A percentile compares a stretch with the other conserved stretches of the same genome.
Evolutionary conservation across 1,140 invertebrate species (phyloP).

Genomic region (Schlechtendalia chinensis): DNA sequence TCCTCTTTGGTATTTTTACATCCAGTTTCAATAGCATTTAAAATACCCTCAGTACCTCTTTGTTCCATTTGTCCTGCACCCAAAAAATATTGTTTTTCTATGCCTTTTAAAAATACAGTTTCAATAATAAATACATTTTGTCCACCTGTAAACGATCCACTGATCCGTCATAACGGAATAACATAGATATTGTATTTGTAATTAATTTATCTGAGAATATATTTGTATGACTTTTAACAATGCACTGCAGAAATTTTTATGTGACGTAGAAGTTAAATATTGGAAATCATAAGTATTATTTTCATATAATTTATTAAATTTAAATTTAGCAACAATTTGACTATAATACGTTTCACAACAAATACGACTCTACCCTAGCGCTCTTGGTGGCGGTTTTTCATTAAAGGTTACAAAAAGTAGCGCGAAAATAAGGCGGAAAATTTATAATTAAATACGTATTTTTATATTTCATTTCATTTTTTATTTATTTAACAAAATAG

Average conservation of each 20-base stretch:
- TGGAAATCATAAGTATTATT: not conserved
- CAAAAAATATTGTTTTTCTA: not conserved
- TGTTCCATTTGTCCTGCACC: not conserved
- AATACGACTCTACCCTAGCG: too few relatives aligned
- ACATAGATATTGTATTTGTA: constrained; percentile 1
- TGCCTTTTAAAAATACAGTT: not conserved
- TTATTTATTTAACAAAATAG: too few relatives aligned
- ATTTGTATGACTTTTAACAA: not conserved
- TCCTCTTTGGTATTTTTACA: too few relatives aligned
- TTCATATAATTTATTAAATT: constrained; percentile 1
- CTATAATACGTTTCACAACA: too few relatives aligned
- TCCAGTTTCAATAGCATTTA: too few relatives aligned
- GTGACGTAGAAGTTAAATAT: constrained; percentile 1
- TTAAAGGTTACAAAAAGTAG: too few relatives aligned
- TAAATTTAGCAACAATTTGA: not conserved
- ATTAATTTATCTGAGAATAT: constrained; percentile 7
- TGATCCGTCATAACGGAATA: not conserved
- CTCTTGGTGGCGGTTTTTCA: too few relatives aligned
- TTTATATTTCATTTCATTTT: too few relatives aligned
- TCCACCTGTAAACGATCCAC: not conserved
- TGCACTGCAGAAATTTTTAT: constrained; percentile 10
- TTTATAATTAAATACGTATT: too few relatives aligned
- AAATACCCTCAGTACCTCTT: too few relatives aligned
- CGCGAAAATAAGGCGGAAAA: too few relatives aligned
- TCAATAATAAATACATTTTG: not conserved